Conservation (phyloP, 2,888 invertebrate species). For the Coleophora flavipennella region DNA sequence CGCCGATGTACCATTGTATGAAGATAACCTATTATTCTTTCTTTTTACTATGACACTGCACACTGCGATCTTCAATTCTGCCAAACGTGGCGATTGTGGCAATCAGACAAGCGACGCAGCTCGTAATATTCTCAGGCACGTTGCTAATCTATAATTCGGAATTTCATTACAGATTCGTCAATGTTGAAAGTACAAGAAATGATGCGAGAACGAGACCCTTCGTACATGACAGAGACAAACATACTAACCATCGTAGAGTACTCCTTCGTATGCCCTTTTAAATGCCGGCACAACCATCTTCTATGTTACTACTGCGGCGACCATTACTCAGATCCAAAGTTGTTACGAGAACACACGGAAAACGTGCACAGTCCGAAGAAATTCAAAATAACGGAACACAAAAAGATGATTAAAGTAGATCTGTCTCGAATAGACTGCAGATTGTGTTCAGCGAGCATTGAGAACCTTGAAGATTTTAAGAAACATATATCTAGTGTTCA, state of each 20-base stretch:
- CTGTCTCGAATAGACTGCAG: slow-evolving; percentile 52
- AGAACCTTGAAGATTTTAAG: slow-evolving; percentile 42
- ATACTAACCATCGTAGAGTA: slow-evolving; percentile 49
- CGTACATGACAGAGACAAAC: slow-evolving; percentile 53
- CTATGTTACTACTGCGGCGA: slow-evolving; percentile 56
- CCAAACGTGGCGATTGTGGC: too few relatives aligned
- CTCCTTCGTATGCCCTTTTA: slow-evolving; percentile 55
- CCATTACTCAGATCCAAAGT: slow-evolving; percentile 32
- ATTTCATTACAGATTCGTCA: slow-evolving; percentile 32
- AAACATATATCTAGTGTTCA: slow-evolving; percentile 38
- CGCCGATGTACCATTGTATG: too few relatives aligned
- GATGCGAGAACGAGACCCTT: slow-evolving; percentile 48
- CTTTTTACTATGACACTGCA: too few relatives aligned
- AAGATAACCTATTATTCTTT: too few relatives aligned
- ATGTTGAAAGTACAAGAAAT: slow-evolving; percentile 51
- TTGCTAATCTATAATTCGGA: too few relatives aligned
- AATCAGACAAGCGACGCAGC: too few relatives aligned
- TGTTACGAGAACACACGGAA: slow-evolving; percentile 34
- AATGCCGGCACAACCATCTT: slow-evolving; percentile 53
- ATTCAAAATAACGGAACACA: slow-evolving; percentile 33
- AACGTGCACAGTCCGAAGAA: slow-evolving; percentile 38
- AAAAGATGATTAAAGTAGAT: slow-evolving; percentile 58
- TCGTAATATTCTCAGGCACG: too few relatives aligned
- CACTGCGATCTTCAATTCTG: too few relatives aligned
- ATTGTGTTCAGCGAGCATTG: slow-evolving; percentile 35